Base-by-base conservation (phyloP, 1,140 invertebrate species). In the Ips typographus region DNA sequence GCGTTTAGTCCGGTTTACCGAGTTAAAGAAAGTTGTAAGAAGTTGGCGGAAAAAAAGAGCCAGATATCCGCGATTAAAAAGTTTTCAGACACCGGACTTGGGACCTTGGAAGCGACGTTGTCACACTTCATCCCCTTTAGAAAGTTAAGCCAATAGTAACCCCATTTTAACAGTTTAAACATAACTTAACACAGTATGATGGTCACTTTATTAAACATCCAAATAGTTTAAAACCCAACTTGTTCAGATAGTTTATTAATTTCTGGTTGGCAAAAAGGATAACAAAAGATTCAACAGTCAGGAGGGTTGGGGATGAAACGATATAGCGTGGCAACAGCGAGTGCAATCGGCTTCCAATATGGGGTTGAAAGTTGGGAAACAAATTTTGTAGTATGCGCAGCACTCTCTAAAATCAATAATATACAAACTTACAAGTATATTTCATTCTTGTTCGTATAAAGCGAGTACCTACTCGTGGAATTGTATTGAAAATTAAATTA, bases 401-500 rank as follows among this genome's bases (percentile, higher is more conserved):
- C 72, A 68, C 71, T 56, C 67, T 57, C 39, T 53, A 74, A 75
- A 75, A 75, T 75, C 74, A 75, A 75, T 75, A 75, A 71, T 58
- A 59, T 40, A 59, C 56, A 57, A 71, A 60, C 62, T 70, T 65
- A 52, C 52, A 60, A 70, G 57, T 67, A 53, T 66, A 43, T 66
- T 59, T 62, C 53, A 58, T 66, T 71, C 59, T 67, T 71, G 61
- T 61, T 67, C 70, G 58, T 62, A 22, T 22, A 67, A 60, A 41
- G 43, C 39, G 49, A 43, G 57, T 55, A 59, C 40, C 5, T 55
- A 37, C 40, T 59, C 37, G 57, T 40, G 6, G 3, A 49, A 22
- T 61, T 68, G 58, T 61, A 55, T 59, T 42, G 66, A 56, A 37
- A 49, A 49, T 22, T 22, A 22, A 40, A 59, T 68, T 59, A 56